Evolutionary conservation across 2,113 vertebrate genomes (phyloP).

Genomic region (Poeciliopsis retropinna): DNA sequence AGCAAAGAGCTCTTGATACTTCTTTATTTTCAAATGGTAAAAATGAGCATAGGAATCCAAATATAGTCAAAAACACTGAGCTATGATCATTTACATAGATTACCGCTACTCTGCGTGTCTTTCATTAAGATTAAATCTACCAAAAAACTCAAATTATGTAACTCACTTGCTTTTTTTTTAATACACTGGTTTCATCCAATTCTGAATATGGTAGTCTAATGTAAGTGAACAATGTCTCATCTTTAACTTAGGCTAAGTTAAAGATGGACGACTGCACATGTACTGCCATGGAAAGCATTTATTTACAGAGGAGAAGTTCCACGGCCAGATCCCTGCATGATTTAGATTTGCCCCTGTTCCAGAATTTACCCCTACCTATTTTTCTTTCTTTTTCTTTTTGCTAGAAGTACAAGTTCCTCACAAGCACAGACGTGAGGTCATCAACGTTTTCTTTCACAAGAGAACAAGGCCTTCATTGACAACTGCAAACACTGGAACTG

Average conservation of each 20-base stretch:
- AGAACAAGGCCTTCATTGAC: background rate
- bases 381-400: too few species aligned
- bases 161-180: background rate
- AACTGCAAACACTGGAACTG: too few species aligned
- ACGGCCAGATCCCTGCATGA: too few species aligned
- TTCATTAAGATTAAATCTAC: background rate
- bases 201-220: too few species aligned
- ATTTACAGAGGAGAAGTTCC: too few species aligned
- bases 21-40: background rate
- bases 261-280: background rate
- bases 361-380: too few species aligned
- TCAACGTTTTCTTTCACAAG: background rate
- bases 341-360: too few species aligned
- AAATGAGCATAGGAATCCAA: background rate
- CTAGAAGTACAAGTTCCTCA: background rate
- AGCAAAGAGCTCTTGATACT: background rate
- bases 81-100: background rate
- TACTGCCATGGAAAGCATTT: background rate
- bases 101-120: background rate
- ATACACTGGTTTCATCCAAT: background rate
- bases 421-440: background rate
- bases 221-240: background rate
- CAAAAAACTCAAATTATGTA: background rate
- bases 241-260: background rate
- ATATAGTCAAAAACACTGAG: background rate